phyloP scores from a whole-genome alignment of 2,797 vertebrate species.

The Silurus lanzhouensis region DNA sequence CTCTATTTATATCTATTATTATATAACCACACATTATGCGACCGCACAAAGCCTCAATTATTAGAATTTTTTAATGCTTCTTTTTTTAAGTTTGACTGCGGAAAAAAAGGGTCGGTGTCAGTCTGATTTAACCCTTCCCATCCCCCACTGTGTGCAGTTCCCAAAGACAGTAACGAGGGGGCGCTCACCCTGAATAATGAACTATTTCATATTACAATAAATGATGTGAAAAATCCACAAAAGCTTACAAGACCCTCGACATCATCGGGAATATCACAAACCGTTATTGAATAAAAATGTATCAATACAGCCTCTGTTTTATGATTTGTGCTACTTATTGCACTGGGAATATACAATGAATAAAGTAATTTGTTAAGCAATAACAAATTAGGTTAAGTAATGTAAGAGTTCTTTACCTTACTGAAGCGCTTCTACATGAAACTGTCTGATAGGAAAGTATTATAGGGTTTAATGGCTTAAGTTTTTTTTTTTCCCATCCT shows the following conservation, averaged over 20 bases:
- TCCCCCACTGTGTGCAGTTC: neutral
- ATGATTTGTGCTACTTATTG: neutral
- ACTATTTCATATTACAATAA: neutral
- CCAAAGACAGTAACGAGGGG: neutral
- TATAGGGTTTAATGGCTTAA: neutral
- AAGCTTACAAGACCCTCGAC: too few relatives aligned
- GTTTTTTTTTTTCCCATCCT: neutral
- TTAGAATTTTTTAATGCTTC: neutral
- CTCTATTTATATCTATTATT: neutral
- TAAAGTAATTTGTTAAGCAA: too few relatives aligned
- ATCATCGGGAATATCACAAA: neutral
- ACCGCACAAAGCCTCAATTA: neutral
- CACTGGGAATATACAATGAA: too few relatives aligned
- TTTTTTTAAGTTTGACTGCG: neutral
- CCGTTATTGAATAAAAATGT: neutral
- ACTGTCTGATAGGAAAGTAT: neutral
- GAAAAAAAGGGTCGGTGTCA: too few relatives aligned
- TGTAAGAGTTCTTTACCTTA: neutral
- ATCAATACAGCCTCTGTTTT: neutral
- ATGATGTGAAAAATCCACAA: neutral
- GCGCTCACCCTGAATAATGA: conserved; percentile 3
- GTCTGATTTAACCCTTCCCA: conserved; percentile 10
- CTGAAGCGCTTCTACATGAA: neutral
- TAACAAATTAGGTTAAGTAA: neutral
- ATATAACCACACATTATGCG: neutral